Evolutionary conservation across 2,888 invertebrate species (phyloP).

Genomic region (Himalopsyche japonica): DNA sequence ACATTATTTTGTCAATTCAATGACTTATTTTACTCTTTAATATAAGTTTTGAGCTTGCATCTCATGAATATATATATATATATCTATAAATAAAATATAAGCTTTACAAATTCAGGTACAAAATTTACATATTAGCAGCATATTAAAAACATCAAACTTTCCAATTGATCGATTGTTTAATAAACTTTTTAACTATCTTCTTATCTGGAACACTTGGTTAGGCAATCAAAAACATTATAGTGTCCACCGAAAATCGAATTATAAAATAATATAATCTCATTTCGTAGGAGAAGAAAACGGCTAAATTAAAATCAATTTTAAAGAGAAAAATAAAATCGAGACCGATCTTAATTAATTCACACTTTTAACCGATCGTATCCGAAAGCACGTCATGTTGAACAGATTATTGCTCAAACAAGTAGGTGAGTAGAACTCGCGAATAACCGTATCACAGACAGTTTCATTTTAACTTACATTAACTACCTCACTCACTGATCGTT

Average conservation of each 20-base stretch:
- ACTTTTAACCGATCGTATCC: conserved; percentile 8
- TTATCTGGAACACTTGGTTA: not conserved
- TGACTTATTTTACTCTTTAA: too few relatives aligned
- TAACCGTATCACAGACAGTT: conserved; percentile 7
- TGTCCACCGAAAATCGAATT: not conserved
- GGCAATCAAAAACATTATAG: not conserved
- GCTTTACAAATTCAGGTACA: too few relatives aligned
- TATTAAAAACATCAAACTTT: too few relatives aligned
- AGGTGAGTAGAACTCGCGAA: conserved; percentile 29
- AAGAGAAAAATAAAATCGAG: not conserved
- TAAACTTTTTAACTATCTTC: too few relatives aligned
- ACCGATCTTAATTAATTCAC: not conserved
- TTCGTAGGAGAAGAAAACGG: not conserved
- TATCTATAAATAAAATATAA: too few relatives aligned
- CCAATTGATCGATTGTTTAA: too few relatives aligned
- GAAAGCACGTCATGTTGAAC: conserved; percentile 10
- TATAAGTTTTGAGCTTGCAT: too few relatives aligned
- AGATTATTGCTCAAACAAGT: conserved; percentile 6
- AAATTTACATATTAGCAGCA: too few relatives aligned
- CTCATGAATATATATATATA: too few relatives aligned
- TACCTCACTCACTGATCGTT: not conserved
- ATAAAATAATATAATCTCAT: not conserved
- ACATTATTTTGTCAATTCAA: too few relatives aligned
- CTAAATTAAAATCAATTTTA: not conserved
- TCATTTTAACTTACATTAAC: not conserved